Conservation (phyloP, 2,888 invertebrate species). For the Sesia apiformis region DNA sequence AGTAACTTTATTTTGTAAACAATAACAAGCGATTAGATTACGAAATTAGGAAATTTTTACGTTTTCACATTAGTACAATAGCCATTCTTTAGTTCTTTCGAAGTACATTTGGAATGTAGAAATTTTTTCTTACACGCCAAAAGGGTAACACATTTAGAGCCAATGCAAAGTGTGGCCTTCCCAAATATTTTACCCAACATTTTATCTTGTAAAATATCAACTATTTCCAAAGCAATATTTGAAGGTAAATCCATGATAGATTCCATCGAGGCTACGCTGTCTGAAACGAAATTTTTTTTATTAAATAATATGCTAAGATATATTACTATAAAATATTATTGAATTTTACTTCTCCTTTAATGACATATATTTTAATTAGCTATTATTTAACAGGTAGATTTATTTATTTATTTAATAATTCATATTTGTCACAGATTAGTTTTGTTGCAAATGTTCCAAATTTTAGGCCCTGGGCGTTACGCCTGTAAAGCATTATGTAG, state of each 20-base stretch:
- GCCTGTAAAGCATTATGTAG: no score
- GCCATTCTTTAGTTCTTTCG: slow-evolving; percentile 42
- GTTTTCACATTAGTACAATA: slow-evolving; percentile 38
- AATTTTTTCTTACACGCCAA: slow-evolving; percentile 46
- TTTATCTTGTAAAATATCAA: slow-evolving; percentile 57
- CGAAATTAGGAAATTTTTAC: slow-evolving; percentile 22
- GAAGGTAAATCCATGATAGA: slow-evolving; percentile 60
- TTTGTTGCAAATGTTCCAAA: no score
- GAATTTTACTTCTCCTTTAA: no score
- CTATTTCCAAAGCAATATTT: slow-evolving; percentile 50
- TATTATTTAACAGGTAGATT: not conserved
- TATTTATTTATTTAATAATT: no score
- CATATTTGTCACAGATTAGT: no score
- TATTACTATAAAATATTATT: no score
- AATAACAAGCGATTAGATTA: slow-evolving; percentile 21
- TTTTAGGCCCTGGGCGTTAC: no score
- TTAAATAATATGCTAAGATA: no score
- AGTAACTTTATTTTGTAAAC: slow-evolving; percentile 31
- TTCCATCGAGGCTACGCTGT: slow-evolving; percentile 52
- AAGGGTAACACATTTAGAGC: slow-evolving; percentile 50
- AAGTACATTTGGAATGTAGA: slow-evolving; percentile 42
- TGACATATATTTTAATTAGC: no score
- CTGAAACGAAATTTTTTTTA: slow-evolving; percentile 27
- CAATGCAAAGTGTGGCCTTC: slow-evolving; percentile 55
- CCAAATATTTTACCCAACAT: slow-evolving; percentile 56